phyloP scores from a whole-genome alignment of 2,113 vertebrate genomes.

The Drymodes brunneopygia region DNA sequence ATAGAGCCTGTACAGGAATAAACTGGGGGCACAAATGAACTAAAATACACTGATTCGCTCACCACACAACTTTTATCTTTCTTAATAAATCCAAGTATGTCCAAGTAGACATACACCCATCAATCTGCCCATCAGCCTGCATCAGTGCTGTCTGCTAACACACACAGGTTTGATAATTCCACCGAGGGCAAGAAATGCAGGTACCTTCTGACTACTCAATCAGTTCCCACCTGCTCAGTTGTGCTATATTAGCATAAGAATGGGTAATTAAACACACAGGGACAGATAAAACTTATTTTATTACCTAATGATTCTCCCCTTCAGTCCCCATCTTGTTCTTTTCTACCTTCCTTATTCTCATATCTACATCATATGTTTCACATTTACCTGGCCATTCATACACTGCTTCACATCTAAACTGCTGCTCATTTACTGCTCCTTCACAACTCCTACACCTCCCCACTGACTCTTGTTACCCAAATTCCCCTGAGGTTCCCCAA shows the following conservation, averaged over 20 bases:
- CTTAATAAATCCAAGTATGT: background rate
- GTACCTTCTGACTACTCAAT: background rate
- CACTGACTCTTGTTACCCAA: background rate
- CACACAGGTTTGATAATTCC: background rate
- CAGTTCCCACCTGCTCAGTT: background rate
- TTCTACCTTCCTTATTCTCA: background rate
- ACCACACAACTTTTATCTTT: background rate
- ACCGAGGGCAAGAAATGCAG: background rate
- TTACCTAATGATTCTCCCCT: background rate
- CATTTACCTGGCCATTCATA: background rate
- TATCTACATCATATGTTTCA: background rate
- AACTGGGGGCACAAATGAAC: background rate
- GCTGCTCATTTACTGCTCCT: background rate
- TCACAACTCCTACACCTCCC: background rate
- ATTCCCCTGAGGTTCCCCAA: background rate
- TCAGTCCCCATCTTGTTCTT: background rate
- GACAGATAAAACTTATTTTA: background rate
- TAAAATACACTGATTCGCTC: background rate
- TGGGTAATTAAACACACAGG: background rate
- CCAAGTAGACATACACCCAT: background rate
- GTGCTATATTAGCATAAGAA: background rate
- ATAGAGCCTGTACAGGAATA: background rate
- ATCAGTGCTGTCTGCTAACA: background rate
- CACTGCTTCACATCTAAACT: background rate
- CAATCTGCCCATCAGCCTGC: background rate